phyloP scores from a whole-genome alignment of 2,888 invertebrate genomes.

The Stenchaetothrips biformis region DNA sequence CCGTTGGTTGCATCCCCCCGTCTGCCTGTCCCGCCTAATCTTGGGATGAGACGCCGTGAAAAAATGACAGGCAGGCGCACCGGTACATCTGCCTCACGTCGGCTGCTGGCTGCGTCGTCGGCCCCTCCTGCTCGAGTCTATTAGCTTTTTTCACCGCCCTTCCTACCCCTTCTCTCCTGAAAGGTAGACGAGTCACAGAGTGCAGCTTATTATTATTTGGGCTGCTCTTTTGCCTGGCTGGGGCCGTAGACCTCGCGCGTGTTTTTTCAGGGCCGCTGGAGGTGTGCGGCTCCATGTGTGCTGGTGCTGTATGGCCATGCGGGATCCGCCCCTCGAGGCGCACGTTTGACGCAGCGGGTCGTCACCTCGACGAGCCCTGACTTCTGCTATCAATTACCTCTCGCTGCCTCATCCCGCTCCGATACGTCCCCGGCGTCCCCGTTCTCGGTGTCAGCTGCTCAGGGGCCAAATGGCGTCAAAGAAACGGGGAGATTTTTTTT shows the following conservation, averaged over 20 bases:
- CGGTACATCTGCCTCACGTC: not conserved
- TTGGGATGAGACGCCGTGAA: not conserved
- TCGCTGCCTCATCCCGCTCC: not conserved
- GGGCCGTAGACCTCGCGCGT: not conserved
- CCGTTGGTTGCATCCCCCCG: not conserved
- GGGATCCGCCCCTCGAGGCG: not conserved
- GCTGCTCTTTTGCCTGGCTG: conserved; percentile 23
- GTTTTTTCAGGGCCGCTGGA: not conserved
- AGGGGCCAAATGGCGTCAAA: no score
- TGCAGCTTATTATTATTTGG: conserved; percentile 14
- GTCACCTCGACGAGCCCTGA: not conserved
- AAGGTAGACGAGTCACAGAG: not conserved
- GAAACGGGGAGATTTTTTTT: no score
- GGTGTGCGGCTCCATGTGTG: not conserved
- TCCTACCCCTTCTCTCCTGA: not conserved
- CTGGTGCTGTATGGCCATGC: not conserved
- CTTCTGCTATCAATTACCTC: not conserved
- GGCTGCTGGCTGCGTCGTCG: not conserved
- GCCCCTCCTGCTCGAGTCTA: not conserved
- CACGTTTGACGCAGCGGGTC: not conserved
- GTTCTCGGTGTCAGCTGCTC: no score
- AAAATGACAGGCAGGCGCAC: not conserved
- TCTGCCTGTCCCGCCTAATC: not conserved
- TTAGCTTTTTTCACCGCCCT: not conserved
- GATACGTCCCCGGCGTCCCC: no score